Evolutionary conservation across 2,888 invertebrate species (phyloP).

Genomic region (Tipula helvola): DNA sequence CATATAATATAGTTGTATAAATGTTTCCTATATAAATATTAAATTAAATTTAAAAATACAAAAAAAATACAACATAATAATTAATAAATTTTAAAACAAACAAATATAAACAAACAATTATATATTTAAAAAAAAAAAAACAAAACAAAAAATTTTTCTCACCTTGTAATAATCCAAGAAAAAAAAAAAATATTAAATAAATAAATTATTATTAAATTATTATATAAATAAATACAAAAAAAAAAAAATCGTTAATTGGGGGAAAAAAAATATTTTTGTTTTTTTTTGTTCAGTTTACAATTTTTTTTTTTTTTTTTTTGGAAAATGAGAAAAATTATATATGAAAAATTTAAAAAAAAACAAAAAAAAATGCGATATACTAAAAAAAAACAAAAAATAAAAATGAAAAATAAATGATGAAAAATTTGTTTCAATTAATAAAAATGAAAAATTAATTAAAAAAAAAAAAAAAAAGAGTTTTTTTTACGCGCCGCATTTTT

Average conservation of each 20-base stretch:
- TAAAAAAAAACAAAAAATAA: background rate
- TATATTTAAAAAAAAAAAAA: background rate
- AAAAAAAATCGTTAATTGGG: background rate
- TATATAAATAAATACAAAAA: background rate
- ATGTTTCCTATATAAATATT: constrained; percentile 4
- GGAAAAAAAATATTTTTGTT: background rate
- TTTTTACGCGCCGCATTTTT: background rate
- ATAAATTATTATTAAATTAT: background rate
- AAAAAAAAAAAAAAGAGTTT: background rate
- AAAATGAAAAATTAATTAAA: constrained; percentile 4
- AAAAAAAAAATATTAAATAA: background rate
- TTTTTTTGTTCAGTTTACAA: background rate
- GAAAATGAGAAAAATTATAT: background rate
- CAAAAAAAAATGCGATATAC: background rate
- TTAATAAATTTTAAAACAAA: background rate
- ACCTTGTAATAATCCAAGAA: background rate
- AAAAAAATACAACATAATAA: background rate
- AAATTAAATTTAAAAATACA: background rate
- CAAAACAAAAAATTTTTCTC: background rate
- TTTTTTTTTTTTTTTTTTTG: background rate
- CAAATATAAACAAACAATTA: background rate
- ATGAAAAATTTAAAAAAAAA: background rate
- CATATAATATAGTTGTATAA: background rate
- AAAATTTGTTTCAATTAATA: background rate
- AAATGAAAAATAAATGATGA: background rate